phyloP scores from a whole-genome alignment of 2,797 vertebrate genomes.

The Semaprochilodus insignis region DNA sequence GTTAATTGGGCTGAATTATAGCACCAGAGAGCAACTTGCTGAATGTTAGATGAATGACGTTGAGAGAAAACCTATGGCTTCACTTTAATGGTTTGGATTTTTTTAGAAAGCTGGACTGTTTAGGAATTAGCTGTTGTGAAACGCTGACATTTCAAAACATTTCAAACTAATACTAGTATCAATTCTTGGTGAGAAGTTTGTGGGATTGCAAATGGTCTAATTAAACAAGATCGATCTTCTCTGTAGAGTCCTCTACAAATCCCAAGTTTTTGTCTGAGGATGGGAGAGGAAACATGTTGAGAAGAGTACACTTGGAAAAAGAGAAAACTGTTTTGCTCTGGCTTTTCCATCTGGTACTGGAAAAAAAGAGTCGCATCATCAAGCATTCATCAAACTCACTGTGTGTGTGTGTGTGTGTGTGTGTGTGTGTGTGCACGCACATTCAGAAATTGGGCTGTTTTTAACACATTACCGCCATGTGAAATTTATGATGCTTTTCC shows the following conservation, averaged over 20 bases:
- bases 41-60: background rate
- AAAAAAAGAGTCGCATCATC: background rate
- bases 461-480: conserved; percentile 33
- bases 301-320: background rate
- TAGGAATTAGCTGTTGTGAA: background rate
- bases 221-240: background rate
- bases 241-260: background rate
- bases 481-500: conserved; percentile 14
- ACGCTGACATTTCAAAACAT: background rate
- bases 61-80: background rate
- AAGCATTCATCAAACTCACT: background rate
- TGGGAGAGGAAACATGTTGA: background rate
- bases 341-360: background rate
- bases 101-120: no score
- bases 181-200: background rate
- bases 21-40: background rate
- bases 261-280: background rate
- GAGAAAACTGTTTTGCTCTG: background rate
- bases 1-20: background rate
- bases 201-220: background rate
- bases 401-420: conserved; percentile 1
- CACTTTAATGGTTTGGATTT: no score
- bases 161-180: background rate
- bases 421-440: background rate
- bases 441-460: conserved; percentile 26